These are phyloP conservation scores for Psittacula derbiana DNA, from an alignment of 2,797 vertebrate species.

Conservation along the genomic window DNA sequence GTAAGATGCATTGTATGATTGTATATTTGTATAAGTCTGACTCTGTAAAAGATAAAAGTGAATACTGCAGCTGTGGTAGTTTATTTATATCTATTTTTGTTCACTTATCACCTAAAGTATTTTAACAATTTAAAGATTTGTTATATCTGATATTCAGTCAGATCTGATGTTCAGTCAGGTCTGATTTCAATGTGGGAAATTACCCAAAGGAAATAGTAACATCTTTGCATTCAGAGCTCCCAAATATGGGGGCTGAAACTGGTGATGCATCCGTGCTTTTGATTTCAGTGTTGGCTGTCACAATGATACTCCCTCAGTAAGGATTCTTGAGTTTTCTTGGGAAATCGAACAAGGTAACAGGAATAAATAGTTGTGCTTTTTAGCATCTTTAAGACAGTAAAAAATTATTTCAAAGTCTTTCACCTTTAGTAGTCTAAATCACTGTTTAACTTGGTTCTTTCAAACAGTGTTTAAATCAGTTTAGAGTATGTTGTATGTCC, in stretches of 20 bases:
- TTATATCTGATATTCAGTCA: neutral
- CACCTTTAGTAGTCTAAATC: neutral
- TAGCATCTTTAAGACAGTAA: neutral
- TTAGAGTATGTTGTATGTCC: neutral
- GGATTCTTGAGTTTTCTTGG: neutral
- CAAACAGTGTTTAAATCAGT: neutral
- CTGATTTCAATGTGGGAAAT: neutral
- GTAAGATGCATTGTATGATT: slow-evolving; percentile 13
- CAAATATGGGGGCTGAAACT: neutral
- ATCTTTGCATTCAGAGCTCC: neutral
- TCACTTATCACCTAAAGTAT: neutral
- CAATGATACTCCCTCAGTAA: neutral
- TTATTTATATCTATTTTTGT: slow-evolving; percentile 21
- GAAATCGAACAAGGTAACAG: slow-evolving; percentile 23
- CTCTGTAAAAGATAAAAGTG: slow-evolving; percentile 42
- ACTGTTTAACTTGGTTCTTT: neutral
- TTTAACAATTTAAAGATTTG: slow-evolving; percentile 38
- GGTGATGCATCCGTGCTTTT: neutral
- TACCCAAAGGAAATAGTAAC: neutral
- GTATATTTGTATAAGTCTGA: slow-evolving; percentile 24
- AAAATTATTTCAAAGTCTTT: neutral
- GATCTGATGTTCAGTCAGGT: neutral
- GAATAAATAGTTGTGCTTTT: slow-evolving; percentile 26
- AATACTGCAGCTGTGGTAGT: slow-evolving; percentile 6
- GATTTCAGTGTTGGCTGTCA: neutral